Evolutionary conservation across 1,140 invertebrate species (phyloP).

Genomic region (Bombus cullumanus): DNA sequence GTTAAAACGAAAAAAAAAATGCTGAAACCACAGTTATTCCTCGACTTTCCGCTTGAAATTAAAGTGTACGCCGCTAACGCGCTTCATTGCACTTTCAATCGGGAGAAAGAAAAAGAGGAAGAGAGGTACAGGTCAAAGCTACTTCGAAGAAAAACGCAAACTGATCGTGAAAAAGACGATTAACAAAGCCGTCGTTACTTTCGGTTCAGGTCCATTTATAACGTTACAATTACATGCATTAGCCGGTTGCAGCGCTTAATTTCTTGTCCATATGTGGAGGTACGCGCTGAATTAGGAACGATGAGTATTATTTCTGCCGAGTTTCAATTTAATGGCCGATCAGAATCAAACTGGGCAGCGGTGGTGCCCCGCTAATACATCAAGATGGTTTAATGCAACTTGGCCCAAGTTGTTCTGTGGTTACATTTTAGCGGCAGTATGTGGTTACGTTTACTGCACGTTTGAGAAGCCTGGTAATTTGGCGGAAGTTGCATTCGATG

Average conservation of each 20-base stretch:
- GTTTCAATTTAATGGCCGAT: constrained; percentile 33
- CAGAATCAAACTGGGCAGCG: background rate
- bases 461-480: background rate
- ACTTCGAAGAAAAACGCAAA: background rate
- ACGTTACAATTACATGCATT: constrained; percentile 33
- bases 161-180: background rate
- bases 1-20: background rate
- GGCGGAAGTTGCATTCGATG: background rate
- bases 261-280: background rate
- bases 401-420: background rate
- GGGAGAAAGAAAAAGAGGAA: background rate
- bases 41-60: background rate
- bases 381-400: background rate
- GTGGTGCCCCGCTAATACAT: constrained; percentile 2
- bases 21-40: background rate
- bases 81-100: background rate
- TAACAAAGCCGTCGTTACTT: constrained; percentile 26
- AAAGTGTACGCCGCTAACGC: background rate
- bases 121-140: background rate
- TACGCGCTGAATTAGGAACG: constrained; percentile 22
- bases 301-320: constrained; percentile 40
- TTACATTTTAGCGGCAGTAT: background rate
- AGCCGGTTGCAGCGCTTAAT: background rate
- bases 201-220: constrained; percentile 2
- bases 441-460: background rate